Evolutionary conservation across 2,888 invertebrate species (phyloP).

Genomic region (Hydriomena furcata): DNA sequence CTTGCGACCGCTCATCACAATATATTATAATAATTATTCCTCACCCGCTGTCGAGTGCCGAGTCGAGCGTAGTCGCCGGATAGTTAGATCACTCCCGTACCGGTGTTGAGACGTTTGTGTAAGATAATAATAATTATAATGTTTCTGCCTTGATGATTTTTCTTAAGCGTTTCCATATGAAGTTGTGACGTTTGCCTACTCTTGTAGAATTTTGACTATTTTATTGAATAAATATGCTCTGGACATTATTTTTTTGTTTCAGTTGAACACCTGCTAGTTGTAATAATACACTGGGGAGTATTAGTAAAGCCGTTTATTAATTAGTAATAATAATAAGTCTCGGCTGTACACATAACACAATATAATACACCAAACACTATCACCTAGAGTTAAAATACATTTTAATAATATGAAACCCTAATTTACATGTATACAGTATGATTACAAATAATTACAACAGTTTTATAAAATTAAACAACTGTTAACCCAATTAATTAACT

Average conservation of each 20-base stretch:
- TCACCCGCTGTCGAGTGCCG: slow-evolving; percentile 20
- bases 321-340: slow-evolving; percentile 65
- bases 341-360: slow-evolving; percentile 67
- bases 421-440: slow-evolving; percentile 41
- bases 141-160: slow-evolving; percentile 76
- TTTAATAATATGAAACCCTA: slow-evolving; percentile 55
- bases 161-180: slow-evolving; percentile 76
- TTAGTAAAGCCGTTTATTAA: slow-evolving; percentile 76
- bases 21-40: slow-evolving; percentile 4
- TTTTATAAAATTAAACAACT: slow-evolving; percentile 58
- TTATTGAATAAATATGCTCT: slow-evolving; percentile 82
- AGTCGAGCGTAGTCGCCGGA: slow-evolving; percentile 26
- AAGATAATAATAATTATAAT: slow-evolving; percentile 63
- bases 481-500: slow-evolving; percentile 58
- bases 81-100: slow-evolving; percentile 39
- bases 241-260: slow-evolving; percentile 50
- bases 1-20: slow-evolving; percentile 40
- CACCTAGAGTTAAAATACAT: slow-evolving; percentile 41
- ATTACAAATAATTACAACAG: slow-evolving; percentile 51
- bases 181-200: slow-evolving; percentile 83
- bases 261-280: slow-evolving; percentile 18
- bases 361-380: slow-evolving; percentile 61
- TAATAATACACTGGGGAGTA: slow-evolving; percentile 37
- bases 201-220: slow-evolving; percentile 83
- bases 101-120: slow-evolving; percentile 68